A percentile compares a stretch with the other conserved stretches of the same genome.
Evolutionary conservation across 2,113 vertebrate species (phyloP).

Genomic region (Leptocoma aspasia): DNA sequence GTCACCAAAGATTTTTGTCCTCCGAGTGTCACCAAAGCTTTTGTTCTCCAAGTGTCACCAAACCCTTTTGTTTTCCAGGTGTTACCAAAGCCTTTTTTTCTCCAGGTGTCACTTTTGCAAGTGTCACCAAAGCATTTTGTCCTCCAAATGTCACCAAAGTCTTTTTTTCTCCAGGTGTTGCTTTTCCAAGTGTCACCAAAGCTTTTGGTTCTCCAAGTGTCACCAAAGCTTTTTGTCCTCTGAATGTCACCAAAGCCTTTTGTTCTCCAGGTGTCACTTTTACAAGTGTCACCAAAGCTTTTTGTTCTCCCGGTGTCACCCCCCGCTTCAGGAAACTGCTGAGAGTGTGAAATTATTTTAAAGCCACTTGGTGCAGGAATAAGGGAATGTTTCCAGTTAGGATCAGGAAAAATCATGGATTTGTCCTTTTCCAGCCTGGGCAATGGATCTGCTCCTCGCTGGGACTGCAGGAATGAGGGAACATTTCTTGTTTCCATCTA

Average conservation of each 20-base stretch:
- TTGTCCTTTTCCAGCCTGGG: neutral
- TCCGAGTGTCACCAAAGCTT: neutral
- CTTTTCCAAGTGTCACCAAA: neutral
- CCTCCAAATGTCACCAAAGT: too few relatives aligned
- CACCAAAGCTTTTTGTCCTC: neutral
- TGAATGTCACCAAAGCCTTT: neutral
- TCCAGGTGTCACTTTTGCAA: neutral
- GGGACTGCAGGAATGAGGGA: neutral
- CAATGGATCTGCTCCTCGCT: accelerated
- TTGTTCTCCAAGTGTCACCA: neutral
- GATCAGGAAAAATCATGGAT: neutral
- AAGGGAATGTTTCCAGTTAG: neutral
- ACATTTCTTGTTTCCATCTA: neutral
- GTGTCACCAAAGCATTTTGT: neutral
- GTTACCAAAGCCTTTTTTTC: neutral
- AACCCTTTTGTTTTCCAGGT: neutral
- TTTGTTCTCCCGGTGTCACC: neutral
- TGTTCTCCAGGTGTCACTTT: neutral
- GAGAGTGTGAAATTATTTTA: neutral
- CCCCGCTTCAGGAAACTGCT: neutral
- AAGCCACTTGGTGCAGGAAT: neutral
- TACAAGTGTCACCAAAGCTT: neutral
- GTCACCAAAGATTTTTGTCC: neutral
- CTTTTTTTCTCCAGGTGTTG: neutral
- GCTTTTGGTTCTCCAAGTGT: neutral